A percentile compares a stretch with the other conserved stretches of the same genome.
These are phyloP conservation scores for Metalampra italica DNA, from an alignment of 2,888 invertebrate species.

Conservation along the genomic window DNA sequence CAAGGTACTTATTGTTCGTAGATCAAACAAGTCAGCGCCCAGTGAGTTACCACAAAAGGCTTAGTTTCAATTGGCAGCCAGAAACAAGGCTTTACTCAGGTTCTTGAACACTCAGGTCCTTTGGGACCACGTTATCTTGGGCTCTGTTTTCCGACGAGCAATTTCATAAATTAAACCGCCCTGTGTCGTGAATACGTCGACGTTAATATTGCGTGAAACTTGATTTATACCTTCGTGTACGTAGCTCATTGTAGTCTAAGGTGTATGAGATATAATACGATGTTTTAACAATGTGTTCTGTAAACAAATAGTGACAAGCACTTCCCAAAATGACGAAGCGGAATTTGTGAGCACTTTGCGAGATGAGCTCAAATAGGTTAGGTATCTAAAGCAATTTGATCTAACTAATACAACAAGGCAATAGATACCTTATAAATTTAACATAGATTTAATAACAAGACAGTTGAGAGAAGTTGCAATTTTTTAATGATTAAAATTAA, in stretches of 20 bases:
- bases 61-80: constrained; percentile 35
- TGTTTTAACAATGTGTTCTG: constrained; percentile 1
- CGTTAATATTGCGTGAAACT: constrained; percentile 25
- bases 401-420: too few relatives aligned
- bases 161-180: constrained; percentile 58
- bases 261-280: background rate
- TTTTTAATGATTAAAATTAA: too few relatives aligned
- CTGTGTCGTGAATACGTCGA: constrained; percentile 23
- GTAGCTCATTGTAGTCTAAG: constrained; percentile 3
- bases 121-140: constrained; percentile 30
- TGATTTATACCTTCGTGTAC: constrained; percentile 20
- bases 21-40: constrained; percentile 33
- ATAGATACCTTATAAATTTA: too few relatives aligned
- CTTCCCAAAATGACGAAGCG: constrained; percentile 2
- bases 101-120: constrained; percentile 30
- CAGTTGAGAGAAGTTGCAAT: too few relatives aligned
- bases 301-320: constrained; percentile 6
- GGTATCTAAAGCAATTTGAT: too few relatives aligned
- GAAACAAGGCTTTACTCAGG: constrained; percentile 15
- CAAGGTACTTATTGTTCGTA: background rate
- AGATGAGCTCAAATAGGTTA: constrained; percentile 2
- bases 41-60: constrained; percentile 38
- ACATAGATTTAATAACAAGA: too few relatives aligned
- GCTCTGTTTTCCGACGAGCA: constrained; percentile 36
- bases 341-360: constrained; percentile 6